A percentile compares a stretch with the other conserved stretches of the same genome.
These are phyloP conservation scores for Andrena chrysosceles DNA, from an alignment of 2,888 invertebrate species.

Conservation along the genomic window DNA sequence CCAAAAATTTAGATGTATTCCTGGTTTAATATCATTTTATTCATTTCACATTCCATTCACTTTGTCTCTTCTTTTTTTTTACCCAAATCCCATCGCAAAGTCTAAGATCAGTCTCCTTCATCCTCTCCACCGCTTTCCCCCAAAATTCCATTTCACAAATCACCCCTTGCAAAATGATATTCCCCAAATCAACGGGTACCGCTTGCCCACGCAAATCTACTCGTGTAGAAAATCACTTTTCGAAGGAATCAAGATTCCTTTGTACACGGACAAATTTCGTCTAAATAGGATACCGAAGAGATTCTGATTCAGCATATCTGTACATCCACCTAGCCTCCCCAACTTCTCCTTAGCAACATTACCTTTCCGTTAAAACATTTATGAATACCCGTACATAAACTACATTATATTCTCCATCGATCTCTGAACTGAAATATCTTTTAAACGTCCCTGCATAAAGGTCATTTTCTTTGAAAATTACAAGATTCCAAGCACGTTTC, in stretches of 20 bases:
- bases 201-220: not conserved
- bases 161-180: conserved; percentile 15
- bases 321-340: not conserved
- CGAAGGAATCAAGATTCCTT: not conserved
- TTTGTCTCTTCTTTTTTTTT: not conserved
- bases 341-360: no score
- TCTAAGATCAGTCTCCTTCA: not conserved
- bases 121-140: not conserved
- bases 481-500: conserved; percentile 11
- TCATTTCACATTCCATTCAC: not conserved
- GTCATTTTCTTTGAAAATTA: not conserved
- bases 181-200: not conserved
- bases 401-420: not conserved
- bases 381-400: no score
- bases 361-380: no score
- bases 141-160: conserved; percentile 19
- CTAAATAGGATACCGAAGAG: not conserved
- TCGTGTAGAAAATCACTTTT: conserved; percentile 9
- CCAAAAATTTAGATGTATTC: not conserved
- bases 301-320: not conserved
- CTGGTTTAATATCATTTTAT: not conserved
- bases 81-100: not conserved
- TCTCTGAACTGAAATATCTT: no score
- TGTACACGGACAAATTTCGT: not conserved
- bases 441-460: not conserved